These are phyloP conservation scores for Phocides pigmalion DNA, from an alignment of 1,140 invertebrate genomes.

Conservation along the genomic window DNA sequence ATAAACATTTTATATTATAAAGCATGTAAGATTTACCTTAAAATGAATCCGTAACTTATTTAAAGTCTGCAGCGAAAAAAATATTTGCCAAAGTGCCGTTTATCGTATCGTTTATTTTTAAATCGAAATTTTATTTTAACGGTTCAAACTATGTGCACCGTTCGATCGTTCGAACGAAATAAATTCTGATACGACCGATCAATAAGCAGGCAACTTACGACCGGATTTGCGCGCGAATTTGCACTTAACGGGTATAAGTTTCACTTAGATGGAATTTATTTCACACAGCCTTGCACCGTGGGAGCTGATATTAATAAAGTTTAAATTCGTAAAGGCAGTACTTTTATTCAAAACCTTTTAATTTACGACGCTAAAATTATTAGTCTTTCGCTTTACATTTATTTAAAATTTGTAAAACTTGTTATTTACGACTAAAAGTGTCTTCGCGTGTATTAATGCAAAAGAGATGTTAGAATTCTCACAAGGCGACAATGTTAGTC, in stretches of 20 bases:
- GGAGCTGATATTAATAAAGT: constrained; percentile 16
- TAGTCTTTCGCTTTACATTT: too few species aligned
- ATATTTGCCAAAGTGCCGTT: too few species aligned
- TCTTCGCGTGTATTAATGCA: too few species aligned
- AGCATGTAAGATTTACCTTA: too few species aligned
- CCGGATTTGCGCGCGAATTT: constrained; percentile 30
- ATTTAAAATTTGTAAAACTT: too few species aligned
- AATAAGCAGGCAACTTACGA: constrained; percentile 30
- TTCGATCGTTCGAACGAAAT: constrained; percentile 19
- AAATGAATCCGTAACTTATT: too few species aligned
- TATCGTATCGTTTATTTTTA: too few species aligned
- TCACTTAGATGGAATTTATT: constrained; percentile 37
- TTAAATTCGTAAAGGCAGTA: constrained; percentile 14
- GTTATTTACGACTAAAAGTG: too few species aligned
- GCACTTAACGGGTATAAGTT: constrained; percentile 36
- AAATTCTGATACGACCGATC: constrained; percentile 32
- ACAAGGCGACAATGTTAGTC: too few species aligned
- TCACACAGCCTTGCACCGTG: constrained; percentile 10
- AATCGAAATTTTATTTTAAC: not conserved
- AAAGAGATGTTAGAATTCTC: too few species aligned
- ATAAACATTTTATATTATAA: too few species aligned
- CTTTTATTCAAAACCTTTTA: constrained; percentile 9
- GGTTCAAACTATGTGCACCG: not conserved
- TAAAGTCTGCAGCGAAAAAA: too few species aligned
- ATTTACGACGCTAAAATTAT: not conserved